Conservation (phyloP, 2,888 invertebrate genomes). For the Rotaria socialis region DNA sequence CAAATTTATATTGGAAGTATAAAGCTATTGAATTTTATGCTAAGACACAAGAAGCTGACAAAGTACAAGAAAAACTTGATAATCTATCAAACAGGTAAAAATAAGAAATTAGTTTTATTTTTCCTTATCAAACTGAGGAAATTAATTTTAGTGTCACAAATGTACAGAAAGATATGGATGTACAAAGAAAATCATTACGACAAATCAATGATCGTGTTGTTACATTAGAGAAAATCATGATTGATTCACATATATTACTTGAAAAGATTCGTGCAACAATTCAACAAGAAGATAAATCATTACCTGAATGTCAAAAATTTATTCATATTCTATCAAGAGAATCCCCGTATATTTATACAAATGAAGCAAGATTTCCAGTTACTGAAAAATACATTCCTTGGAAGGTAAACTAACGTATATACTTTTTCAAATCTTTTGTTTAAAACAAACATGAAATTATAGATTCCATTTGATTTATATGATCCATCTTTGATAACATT, state of each 20-base stretch:
- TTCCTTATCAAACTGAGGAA: too few species aligned
- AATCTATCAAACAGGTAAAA: neutral
- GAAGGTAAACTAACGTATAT: conserved; percentile 55
- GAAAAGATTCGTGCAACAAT: conserved; percentile 47
- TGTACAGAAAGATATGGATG: conserved; percentile 51
- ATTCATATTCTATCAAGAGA: conserved; percentile 55
- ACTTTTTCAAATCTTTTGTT: conserved; percentile 38
- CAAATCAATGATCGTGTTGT: conserved; percentile 55
- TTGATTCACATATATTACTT: conserved; percentile 49
- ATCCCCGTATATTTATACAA: conserved; percentile 58
- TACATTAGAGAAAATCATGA: conserved; percentile 55
- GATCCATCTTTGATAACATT: conserved; percentile 55
- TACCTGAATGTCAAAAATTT: conserved; percentile 38
- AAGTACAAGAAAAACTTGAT: conserved; percentile 32
- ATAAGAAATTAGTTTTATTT: neutral
- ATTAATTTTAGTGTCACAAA: conserved; percentile 41
- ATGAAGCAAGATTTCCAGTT: conserved; percentile 57
- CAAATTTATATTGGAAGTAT: conserved; percentile 35
- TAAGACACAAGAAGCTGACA: conserved; percentile 29
- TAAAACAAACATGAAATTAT: neutral
- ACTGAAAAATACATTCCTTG: conserved; percentile 59
- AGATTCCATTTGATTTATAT: conserved; percentile 53
- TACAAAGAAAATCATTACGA: conserved; percentile 53
- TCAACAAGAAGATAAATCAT: conserved; percentile 45
- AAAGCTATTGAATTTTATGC: conserved; percentile 12